phyloP scores from a whole-genome alignment of 2,797 vertebrate genomes.

The Mareca penelope region DNA sequence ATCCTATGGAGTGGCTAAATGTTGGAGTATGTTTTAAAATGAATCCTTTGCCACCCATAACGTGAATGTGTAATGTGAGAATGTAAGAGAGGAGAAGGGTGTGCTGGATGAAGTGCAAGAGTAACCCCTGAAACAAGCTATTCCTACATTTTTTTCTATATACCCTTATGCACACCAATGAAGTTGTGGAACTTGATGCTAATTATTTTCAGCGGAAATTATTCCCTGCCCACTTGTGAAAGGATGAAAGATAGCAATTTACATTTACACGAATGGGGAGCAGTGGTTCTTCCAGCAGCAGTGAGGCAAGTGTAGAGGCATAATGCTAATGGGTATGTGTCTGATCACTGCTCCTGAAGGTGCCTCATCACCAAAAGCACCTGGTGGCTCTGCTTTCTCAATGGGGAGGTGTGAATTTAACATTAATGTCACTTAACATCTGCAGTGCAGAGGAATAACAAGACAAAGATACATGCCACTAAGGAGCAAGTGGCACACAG shows the following conservation, averaged over 20 bases:
- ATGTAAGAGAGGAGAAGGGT: not conserved
- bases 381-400: not conserved
- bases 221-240: not conserved
- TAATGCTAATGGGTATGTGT: not conserved
- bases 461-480: accelerated
- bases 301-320: not conserved
- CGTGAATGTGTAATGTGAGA: not conserved
- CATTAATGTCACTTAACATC: not conserved
- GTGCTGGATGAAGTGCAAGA: not conserved
- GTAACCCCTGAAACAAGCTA: not conserved
- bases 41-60: not conserved
- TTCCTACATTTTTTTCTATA: not conserved
- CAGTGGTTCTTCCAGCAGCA: not conserved
- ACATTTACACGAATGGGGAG: not conserved
- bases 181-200: not conserved
- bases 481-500: not conserved
- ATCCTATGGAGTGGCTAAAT: not conserved
- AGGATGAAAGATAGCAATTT: not conserved
- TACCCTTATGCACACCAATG: not conserved
- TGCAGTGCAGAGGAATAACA: not conserved
- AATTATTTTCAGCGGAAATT: not conserved
- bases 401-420: not conserved
- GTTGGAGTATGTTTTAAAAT: not conserved
- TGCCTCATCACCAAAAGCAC: accelerated
- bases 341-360: not conserved